phyloP scores from a whole-genome alignment of 2,888 invertebrate genomes.

The Coelinius sp. region DNA sequence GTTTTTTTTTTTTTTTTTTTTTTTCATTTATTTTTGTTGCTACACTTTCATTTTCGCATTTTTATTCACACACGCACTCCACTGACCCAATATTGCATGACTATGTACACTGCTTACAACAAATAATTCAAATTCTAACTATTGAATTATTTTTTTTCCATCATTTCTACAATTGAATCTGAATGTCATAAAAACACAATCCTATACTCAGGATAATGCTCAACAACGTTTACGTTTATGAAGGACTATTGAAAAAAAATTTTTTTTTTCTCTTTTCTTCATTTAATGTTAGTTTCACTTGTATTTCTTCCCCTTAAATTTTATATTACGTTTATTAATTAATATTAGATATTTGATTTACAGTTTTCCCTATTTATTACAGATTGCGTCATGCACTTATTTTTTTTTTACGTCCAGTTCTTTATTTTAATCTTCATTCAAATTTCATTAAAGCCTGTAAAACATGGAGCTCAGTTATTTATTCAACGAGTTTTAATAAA shows the following conservation, averaged over 20 bases:
- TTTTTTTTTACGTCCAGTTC: constrained; percentile 41
- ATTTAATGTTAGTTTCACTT: constrained; percentile 10
- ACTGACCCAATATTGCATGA: constrained; percentile 45
- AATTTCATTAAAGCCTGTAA: constrained; percentile 15
- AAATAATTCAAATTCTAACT: constrained; percentile 63
- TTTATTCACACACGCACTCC: constrained; percentile 31
- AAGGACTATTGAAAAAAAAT: constrained; percentile 63
- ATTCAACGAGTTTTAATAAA: background rate
- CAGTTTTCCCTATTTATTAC: constrained; percentile 61
- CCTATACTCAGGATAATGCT: constrained; percentile 61
- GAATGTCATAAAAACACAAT: constrained; percentile 67
- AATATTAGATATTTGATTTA: constrained; percentile 61
- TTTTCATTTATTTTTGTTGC: too few relatives aligned
- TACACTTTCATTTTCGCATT: constrained; percentile 50
- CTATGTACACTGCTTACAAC: constrained; percentile 62
- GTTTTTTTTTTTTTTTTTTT: too few relatives aligned
- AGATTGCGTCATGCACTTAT: constrained; percentile 55
- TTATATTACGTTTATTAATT: constrained; percentile 61
- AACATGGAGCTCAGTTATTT: background rate
- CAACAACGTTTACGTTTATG: constrained; percentile 67
- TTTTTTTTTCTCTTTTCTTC: constrained; percentile 38
- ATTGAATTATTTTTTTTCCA: constrained; percentile 48
- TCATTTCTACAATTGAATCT: constrained; percentile 60
- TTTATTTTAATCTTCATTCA: constrained; percentile 20
- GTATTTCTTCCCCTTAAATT: constrained; percentile 54